Percentiles rank a stretch among this genome's conserved stretches.
Conservation (phyloP, 1,140 invertebrate species). For the Thereuonema tuberculata region DNA sequence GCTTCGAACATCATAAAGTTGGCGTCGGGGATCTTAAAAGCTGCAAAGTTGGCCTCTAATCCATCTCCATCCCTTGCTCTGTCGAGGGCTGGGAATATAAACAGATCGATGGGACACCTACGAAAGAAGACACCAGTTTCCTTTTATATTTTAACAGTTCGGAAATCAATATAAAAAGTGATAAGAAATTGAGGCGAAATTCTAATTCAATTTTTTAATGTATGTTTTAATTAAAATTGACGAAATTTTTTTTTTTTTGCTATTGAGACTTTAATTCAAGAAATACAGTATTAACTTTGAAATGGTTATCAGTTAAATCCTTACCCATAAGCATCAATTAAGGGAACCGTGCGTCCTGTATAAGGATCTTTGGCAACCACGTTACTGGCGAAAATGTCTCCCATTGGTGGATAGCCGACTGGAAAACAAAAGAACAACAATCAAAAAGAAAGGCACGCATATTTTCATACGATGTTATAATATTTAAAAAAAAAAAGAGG, state of each 20-base stretch:
- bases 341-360: constrained; percentile 69
- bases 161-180: too few species aligned
- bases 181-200: too few species aligned
- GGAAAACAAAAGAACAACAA: constrained; percentile 2
- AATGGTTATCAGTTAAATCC: too few species aligned
- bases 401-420: constrained; percentile 27
- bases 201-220: too few species aligned
- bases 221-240: too few species aligned
- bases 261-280: too few species aligned
- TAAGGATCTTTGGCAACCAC: constrained; percentile 87
- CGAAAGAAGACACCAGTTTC: too few species aligned
- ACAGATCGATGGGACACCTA: constrained; percentile 79
- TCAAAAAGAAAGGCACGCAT: background rate
- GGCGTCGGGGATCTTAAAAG: constrained; percentile 87
- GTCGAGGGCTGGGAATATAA: constrained; percentile 80
- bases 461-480: constrained; percentile 1
- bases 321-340: constrained; percentile 79
- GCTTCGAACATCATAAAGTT: constrained; percentile 89
- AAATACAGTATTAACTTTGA: too few species aligned
- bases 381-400: constrained; percentile 84
- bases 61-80: constrained; percentile 69
- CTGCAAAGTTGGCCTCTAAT: constrained; percentile 78
- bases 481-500: background rate
- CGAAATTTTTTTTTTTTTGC: too few species aligned
- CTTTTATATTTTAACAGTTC: too few species aligned